Base-by-base conservation (phyloP, 2,888 invertebrate species). In the Emmelina monodactyla region DNA sequence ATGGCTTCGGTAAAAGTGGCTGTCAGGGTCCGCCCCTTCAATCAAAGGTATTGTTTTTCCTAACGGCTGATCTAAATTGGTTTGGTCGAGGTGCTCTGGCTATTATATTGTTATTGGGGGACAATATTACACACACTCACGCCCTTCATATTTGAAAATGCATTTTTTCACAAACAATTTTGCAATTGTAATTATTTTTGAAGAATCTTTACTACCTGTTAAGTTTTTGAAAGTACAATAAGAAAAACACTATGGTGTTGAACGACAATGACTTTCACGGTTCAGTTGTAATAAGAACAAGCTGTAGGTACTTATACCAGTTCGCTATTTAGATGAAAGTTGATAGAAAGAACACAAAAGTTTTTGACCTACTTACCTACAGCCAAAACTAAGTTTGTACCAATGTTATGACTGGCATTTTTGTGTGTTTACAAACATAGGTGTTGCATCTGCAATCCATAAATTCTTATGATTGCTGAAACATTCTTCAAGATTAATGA, bases 1-100 rank as follows among this genome's bases (percentile, higher is more conserved):
- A 92, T 93, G 93, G 93, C 94, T 62, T 94, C 94, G 55, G 89
- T 94, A 58, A 92, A 92, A 85, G 93, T 93, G 64, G 93, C 92
- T 59, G 92, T 92, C 53, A 86, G 92, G 82, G 92, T 92, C 75
- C 88, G 92, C 66, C 92, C 92, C 72, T 92, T 92, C 78, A 92
- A 92, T 81, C 86, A 89, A 78, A 91, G 92, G 92, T 92, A n/a
- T 64, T 60, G 68, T 53, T 35, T 13, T 34, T 44, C 11, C n/a
- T n/a, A n/a, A n/a, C n/a, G n/a, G 5, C 19, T 19, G 19, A 6
- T 19, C 5, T 19, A 5, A 33, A 37, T 32, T 37, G 25, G 16
- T 14, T 28, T 35, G 15, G 31, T 41, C 13, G 36, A 39, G 47
- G 42, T 46, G 47, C 49, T 43, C 45, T 19, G 19, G 9, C 9